Conservation (phyloP, 2,888 invertebrate genomes). For the Eupithecia subumbrata region DNA sequence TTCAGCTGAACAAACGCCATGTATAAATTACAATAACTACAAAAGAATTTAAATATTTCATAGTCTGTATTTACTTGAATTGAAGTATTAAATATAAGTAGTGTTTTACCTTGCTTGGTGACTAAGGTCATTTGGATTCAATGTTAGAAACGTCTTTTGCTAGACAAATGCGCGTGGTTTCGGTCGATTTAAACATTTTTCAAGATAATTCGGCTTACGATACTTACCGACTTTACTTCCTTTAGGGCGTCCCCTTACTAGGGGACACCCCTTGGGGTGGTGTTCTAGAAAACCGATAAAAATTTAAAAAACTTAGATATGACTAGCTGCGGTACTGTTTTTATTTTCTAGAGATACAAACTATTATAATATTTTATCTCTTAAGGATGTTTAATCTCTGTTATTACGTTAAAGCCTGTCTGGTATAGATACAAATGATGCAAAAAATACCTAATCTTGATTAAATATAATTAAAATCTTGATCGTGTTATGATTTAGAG, state of each 20-base stretch:
- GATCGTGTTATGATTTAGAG: background rate
- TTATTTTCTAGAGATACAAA: background rate
- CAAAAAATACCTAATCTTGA: background rate
- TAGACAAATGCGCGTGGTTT: background rate
- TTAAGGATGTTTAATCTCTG: background rate
- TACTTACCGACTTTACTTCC: background rate
- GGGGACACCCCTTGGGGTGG: background rate
- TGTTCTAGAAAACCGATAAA: background rate
- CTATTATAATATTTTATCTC: background rate
- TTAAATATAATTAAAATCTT: background rate
- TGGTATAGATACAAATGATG: background rate
- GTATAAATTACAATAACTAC: slow-evolving; percentile 50
- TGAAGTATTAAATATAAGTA: slow-evolving; percentile 7
- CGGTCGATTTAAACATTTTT: background rate
- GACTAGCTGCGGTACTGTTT: background rate
- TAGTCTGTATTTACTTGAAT: slow-evolving; percentile 6
- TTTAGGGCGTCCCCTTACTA: background rate
- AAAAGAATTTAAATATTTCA: slow-evolving; percentile 58
- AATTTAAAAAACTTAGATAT: background rate
- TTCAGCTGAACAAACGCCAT: slow-evolving; percentile 46
- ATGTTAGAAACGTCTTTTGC: slow-evolving; percentile 3
- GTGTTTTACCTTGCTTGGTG: slow-evolving; percentile 23
- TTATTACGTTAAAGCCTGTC: background rate
- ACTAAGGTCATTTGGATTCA: slow-evolving; percentile 10
- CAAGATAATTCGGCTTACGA: background rate